These are phyloP conservation scores for Neoascia interrupta DNA, from an alignment of 2,888 invertebrate genomes.

Conservation along the genomic window DNA sequence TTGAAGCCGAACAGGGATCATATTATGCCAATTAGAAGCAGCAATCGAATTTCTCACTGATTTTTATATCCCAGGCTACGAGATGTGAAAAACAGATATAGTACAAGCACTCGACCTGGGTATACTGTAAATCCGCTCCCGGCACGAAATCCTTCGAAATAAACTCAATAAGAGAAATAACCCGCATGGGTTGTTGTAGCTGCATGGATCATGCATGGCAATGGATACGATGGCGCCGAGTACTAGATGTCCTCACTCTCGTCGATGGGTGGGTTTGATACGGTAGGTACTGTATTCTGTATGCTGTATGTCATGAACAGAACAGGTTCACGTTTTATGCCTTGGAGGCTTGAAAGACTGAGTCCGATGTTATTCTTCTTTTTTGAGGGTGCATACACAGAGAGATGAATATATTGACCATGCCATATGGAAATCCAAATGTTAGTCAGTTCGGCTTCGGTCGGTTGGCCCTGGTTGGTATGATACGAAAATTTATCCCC, in stretches of 20 bases:
- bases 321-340: slow-evolving; percentile 58
- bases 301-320: slow-evolving; percentile 48
- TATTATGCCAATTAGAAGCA: slow-evolving; percentile 67
- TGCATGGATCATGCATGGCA: background rate
- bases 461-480: slow-evolving; percentile 36
- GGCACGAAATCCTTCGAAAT: slow-evolving; percentile 63
- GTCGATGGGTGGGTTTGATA: background rate
- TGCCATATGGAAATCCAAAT: slow-evolving; percentile 55
- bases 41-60: slow-evolving; percentile 66
- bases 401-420: slow-evolving; percentile 60
- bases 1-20: slow-evolving; percentile 40
- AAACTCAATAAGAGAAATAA: slow-evolving; percentile 66
- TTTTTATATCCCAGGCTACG: slow-evolving; percentile 42
- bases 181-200: slow-evolving; percentile 58
- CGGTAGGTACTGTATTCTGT: background rate
- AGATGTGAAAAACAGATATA: slow-evolving; percentile 3
- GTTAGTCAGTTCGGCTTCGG: slow-evolving; percentile 46
- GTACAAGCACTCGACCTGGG: background rate
- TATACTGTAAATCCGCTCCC: slow-evolving; percentile 23
- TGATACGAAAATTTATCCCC: slow-evolving; percentile 43
- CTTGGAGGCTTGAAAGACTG: slow-evolving; percentile 63
- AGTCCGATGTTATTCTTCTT: slow-evolving; percentile 38
- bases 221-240: slow-evolving; percentile 39
- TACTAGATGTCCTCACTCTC: slow-evolving; percentile 39
- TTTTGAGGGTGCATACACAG: slow-evolving; percentile 19